These are phyloP conservation scores for Poeciliopsis prolifica DNA, from an alignment of 2,113 vertebrate genomes.

Conservation along the genomic window DNA sequence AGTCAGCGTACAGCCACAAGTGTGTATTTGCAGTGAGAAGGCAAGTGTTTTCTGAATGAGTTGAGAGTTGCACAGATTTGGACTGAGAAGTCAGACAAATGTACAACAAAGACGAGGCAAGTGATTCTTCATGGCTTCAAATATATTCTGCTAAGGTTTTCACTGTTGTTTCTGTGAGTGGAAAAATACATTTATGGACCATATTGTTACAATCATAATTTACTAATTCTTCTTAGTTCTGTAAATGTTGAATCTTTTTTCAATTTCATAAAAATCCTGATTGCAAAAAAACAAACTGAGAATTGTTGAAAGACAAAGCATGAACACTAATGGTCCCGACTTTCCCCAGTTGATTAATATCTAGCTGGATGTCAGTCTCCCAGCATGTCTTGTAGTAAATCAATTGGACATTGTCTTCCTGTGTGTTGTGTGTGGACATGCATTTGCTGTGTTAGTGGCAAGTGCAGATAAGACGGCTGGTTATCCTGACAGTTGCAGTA, in stretches of 20 bases:
- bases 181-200: not conserved
- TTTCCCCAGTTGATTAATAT: not conserved
- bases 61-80: slow-evolving; percentile 1
- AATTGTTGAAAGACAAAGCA: not conserved
- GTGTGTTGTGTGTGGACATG: slow-evolving; percentile 33
- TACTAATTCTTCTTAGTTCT: not conserved
- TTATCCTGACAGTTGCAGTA: slow-evolving; percentile 68
- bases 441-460: slow-evolving; percentile 77
- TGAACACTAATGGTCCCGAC: not conserved
- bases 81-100: not conserved
- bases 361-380: not conserved
- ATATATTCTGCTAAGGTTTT: not conserved
- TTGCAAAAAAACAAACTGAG: not conserved
- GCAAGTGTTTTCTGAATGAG: slow-evolving; percentile 30
- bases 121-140: not conserved
- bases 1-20: slow-evolving; percentile 52
- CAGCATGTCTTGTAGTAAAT: not conserved
- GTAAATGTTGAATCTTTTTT: not conserved
- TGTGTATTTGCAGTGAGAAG: slow-evolving; percentile 36
- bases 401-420: slow-evolving; percentile 7
- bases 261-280: not conserved
- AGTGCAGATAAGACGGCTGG: slow-evolving; percentile 73
- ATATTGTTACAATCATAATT: not conserved
- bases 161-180: not conserved
- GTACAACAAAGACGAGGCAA: not conserved